Evolutionary conservation across 2,888 invertebrate species (phyloP).

Genomic region (Eupithecia abbreviata): DNA sequence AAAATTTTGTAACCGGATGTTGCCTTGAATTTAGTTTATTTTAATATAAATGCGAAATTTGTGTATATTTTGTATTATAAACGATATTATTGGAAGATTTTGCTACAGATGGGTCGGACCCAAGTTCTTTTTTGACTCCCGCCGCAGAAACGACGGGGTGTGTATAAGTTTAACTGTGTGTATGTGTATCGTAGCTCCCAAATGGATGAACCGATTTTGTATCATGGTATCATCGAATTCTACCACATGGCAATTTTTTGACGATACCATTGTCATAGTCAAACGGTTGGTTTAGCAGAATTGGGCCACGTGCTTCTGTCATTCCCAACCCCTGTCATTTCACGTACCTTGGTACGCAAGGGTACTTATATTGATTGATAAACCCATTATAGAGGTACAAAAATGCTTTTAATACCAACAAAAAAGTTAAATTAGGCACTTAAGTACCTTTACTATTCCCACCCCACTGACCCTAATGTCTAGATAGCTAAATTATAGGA

Average conservation of each 20-base stretch:
- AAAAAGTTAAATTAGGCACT: not conserved
- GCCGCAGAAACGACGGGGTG: too few species aligned
- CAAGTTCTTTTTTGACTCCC: too few species aligned
- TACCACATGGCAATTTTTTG: not conserved
- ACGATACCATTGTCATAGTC: not conserved
- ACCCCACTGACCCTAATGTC: not conserved
- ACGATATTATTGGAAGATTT: not conserved
- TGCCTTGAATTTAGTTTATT: not conserved
- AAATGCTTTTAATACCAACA: conserved; percentile 2
- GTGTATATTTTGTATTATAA: not conserved
- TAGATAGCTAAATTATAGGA: conserved; percentile 22
- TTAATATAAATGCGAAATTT: not conserved
- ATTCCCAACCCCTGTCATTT: not conserved
- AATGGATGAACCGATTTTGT: too few species aligned
- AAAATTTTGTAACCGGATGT: conserved; percentile 8
- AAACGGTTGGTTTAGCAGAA: too few species aligned
- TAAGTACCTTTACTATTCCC: not conserved
- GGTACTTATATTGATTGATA: not conserved
- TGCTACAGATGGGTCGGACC: not conserved
- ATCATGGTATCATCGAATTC: too few species aligned
- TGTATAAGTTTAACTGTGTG: too few species aligned
- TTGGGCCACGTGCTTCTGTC: not conserved
- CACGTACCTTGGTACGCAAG: not conserved
- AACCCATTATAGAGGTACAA: not conserved
- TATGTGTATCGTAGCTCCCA: too few species aligned